A percentile compares a stretch with the other conserved stretches of the same genome.
These are phyloP conservation scores for Cephus pygmeus DNA, from an alignment of 2,888 invertebrate species.

Conservation along the genomic window DNA sequence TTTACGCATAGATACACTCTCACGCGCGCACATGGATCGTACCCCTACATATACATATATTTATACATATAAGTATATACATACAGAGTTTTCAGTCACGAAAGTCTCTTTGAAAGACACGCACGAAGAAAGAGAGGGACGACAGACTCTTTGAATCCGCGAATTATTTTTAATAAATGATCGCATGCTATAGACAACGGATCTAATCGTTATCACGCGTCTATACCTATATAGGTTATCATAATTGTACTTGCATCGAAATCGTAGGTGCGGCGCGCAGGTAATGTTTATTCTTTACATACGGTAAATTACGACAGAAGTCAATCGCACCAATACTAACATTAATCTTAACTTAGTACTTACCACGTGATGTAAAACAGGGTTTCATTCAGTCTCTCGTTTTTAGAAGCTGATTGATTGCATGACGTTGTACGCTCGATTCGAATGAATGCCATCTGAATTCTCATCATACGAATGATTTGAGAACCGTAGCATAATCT, in stretches of 20 bases:
- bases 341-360: neutral
- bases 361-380: constrained; percentile 1
- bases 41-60: neutral
- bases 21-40: too few relatives aligned
- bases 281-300: neutral
- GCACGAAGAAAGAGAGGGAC: neutral
- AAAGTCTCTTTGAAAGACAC: neutral
- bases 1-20: too few relatives aligned
- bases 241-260: constrained; percentile 34
- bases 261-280: constrained; percentile 14
- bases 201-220: neutral
- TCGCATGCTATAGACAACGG: neutral
- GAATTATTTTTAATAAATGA: neutral
- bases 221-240: neutral
- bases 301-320: neutral
- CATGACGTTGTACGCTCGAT: neutral
- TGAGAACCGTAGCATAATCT: neutral
- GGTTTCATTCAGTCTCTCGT: constrained; percentile 2
- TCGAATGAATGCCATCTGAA: neutral
- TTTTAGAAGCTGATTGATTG: constrained; percentile 10
- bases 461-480: neutral
- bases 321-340: neutral
- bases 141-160: neutral
- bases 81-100: neutral
- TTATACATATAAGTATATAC: neutral